Evolutionary conservation across 2,888 invertebrate genomes (phyloP), one percentile per base, ranked within the genome.

Genomic region (Acrobasis consociella): DNA sequence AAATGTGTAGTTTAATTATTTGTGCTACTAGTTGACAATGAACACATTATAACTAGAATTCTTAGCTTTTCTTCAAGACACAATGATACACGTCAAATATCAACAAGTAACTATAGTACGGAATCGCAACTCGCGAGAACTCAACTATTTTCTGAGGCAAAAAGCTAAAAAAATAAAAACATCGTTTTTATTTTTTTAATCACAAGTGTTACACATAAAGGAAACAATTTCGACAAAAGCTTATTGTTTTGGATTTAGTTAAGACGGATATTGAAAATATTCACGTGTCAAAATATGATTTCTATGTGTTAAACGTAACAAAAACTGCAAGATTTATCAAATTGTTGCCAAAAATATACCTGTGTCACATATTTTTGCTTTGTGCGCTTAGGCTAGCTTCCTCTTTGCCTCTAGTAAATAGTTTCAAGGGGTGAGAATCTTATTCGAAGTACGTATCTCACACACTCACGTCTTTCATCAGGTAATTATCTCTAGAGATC

Each of bases 41-140:
- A 76, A 75, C 72, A 72, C 74, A 72, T 68, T 65, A 63, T 66
- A 71, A 70, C 71, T 71, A 76, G 70, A 72, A 65, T 58, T 64
- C 65, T 67, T 55, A 51, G 5, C 46, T 13, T n/a, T 11, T 46
- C 7, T 2, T 46, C 46, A 46, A 46, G 46, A 46, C 13, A 10
- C 42, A 42, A 42, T 42, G 13, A 3, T 42, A 11, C 42, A 42
- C 42, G 13, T 22, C 11, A 42, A 39, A 42, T 31, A 52, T 17
- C 31, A 52, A 22, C 37, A 52, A 31, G 13, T 52, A 5, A 52
- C 1, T 37, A 52, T 46, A 52, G 31, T n/a, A 52, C 52, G 37
- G 52, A 37, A 52, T 31, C 52, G 22, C 10, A n/a, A n/a, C 11
- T 31, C 37, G 52, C 22, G 52, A 31, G n/a, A n/a, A 52, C n/a